Percentiles rank a stretch among this genome's conserved stretches.
phyloP scores from a whole-genome alignment of 1,140 invertebrate genomes.

The Drosophila carrolli region DNA sequence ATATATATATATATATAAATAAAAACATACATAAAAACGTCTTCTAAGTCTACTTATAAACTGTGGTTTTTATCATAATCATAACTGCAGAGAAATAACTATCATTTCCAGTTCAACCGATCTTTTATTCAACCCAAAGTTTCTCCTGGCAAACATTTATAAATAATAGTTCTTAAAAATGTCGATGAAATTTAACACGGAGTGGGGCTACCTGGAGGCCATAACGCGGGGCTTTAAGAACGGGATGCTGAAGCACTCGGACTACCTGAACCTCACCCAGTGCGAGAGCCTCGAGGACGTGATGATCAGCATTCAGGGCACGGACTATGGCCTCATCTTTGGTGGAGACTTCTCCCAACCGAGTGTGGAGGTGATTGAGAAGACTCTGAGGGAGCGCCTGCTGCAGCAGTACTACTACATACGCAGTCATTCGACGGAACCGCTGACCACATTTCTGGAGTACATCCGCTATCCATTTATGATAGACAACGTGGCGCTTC shows the following conservation, averaged over 20 bases:
- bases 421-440: constrained; percentile 98
- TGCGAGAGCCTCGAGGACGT: constrained; percentile 99
- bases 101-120: neutral
- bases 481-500: constrained; percentile 99
- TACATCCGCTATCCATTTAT: constrained; percentile 99
- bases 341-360: constrained; percentile 95
- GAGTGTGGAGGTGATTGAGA: constrained; percentile 98
- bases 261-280: constrained; percentile 99
- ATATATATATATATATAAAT: too few relatives aligned
- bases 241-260: constrained; percentile 97
- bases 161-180: constrained; percentile 19
- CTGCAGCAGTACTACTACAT: constrained; percentile 99
- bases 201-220: constrained; percentile 98
- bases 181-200: constrained; percentile 89
- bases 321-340: constrained; percentile 99
- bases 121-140: neutral
- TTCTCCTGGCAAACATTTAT: too few relatives aligned
- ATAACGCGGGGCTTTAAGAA: constrained; percentile 99
- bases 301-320: constrained; percentile 98
- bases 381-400: constrained; percentile 97
- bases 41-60: too few relatives aligned
- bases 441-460: constrained; percentile 98
- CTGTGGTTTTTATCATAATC: neutral
- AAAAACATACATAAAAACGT: too few relatives aligned
- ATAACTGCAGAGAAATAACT: neutral